phyloP scores from a whole-genome alignment of 2,113 vertebrate species.

The Echinops telfairi region DNA sequence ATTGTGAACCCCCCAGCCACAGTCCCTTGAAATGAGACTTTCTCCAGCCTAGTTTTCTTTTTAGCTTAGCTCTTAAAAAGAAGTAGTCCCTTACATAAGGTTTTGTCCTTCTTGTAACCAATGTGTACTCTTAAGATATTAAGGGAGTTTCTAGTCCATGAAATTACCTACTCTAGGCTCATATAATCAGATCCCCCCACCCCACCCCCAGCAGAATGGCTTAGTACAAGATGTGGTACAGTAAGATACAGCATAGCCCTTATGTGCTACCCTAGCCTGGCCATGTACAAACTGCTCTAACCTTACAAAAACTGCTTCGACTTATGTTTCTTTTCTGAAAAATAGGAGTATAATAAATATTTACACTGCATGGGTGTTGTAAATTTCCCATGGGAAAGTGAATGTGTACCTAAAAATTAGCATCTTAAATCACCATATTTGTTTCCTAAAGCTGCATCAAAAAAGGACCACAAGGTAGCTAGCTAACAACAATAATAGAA shows the following conservation, averaged over 20 bases:
- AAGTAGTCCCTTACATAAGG: background rate
- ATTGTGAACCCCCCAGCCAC: too few species aligned
- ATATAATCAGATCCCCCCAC: background rate
- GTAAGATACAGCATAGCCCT: background rate
- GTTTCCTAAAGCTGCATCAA: background rate
- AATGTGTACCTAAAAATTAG: background rate
- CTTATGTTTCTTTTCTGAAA: background rate
- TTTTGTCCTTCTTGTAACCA: background rate
- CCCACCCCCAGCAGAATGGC: background rate
- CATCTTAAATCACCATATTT: background rate
- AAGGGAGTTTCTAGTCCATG: background rate
- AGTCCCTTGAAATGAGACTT: constrained; percentile 17
- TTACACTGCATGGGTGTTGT: background rate
- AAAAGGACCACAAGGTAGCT: background rate
- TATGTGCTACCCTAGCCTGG: background rate
- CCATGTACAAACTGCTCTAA: background rate
- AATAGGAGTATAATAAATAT: background rate
- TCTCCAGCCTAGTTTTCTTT: background rate
- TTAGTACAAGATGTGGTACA: background rate
- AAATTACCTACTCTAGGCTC: background rate
- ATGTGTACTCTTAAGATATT: background rate
- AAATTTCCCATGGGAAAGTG: background rate
- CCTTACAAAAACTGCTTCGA: background rate
- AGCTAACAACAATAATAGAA: background rate
- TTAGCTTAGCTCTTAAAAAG: background rate